These are phyloP conservation scores for Heterodera schachtii DNA, from an alignment of 1,140 invertebrate genomes.

Conservation along the genomic window DNA sequence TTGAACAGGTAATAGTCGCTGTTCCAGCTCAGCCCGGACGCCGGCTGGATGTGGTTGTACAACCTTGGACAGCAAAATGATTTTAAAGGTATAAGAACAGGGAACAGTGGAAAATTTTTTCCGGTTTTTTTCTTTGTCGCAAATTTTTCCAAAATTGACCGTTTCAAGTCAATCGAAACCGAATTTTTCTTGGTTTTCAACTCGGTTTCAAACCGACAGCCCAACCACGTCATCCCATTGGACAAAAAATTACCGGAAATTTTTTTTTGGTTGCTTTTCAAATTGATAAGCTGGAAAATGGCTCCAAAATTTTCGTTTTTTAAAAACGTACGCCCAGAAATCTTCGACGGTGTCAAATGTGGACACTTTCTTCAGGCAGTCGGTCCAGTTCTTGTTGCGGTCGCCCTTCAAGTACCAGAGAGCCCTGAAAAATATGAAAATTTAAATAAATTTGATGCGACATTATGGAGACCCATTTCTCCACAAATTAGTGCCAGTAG, in stretches of 20 bases:
- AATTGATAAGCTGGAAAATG: no score
- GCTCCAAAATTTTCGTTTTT: not conserved
- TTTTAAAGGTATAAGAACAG: slow-evolving; percentile 37
- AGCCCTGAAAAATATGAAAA: slow-evolving; percentile 70
- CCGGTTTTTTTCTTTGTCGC: no score
- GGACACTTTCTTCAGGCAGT: slow-evolving; percentile 88
- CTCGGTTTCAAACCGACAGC: no score
- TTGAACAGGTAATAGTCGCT: slow-evolving; percentile 92
- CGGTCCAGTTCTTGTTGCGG: slow-evolving; percentile 84
- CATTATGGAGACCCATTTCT: no score
- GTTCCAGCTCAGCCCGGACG: slow-evolving; percentile 83
- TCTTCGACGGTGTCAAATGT: slow-evolving; percentile 96
- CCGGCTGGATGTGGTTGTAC: slow-evolving; percentile 90
- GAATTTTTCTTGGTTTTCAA: no score
- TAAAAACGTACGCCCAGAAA: slow-evolving; percentile 85
- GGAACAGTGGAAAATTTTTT: no score
- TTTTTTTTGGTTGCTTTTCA: no score
- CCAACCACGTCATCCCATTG: no score
- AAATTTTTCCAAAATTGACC: no score
- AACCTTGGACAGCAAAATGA: slow-evolving; percentile 71
- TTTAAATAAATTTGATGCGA: not conserved
- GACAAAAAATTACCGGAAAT: no score
- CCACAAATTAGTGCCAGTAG: no score
- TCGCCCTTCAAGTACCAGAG: slow-evolving; percentile 97
- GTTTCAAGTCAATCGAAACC: no score